Evolutionary conservation across 2,888 invertebrate genomes (phyloP), one percentile per base, ranked within the genome.

Genomic region (Napeogenes sylphis): DNA sequence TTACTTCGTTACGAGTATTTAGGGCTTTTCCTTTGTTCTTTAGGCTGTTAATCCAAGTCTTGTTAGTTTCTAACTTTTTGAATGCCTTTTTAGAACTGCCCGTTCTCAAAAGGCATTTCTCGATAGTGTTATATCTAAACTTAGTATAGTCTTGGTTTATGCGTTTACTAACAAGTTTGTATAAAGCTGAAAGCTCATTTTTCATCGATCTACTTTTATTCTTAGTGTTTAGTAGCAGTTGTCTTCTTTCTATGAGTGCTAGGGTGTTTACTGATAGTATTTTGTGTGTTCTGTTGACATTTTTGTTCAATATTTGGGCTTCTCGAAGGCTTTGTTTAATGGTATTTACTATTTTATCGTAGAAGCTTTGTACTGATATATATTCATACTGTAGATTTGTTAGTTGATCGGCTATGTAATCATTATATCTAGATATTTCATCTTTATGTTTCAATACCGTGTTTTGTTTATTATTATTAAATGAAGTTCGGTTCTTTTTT

Each of bases 1-100:
- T 60, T 12, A 66, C 47, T 12, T 65, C 62, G 14, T 33, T 46
- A 5, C 67, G 61, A 13, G 51, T 62, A n/a, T 63, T 59, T 13
- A 13, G 35, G 55, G 32, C 58, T 61, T 21, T 21, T 21, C 21
- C 21, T 21, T 21, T 21, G 21, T 21, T 21, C 21, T n/a, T n/a
- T n/a, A n/a, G n/a, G n/a, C n/a, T n/a, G n/a, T n/a, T n/a, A 2
- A 59, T 62, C 66, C 64, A 63, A n/a, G 60, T 55, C 58, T 66
- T 68, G 45, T 58, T 38, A 38, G 38, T 38, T 38, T 38, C 8
- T 8, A 38, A 8, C 8, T 38, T 38, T 38, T 8, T 38, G 8
- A 38, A 56, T 12, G 63, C 61, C 35, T 63, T 64, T 62, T 60
- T 66, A 13, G 62, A 56, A 45, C 62, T 64, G 46, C 66, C 62